phyloP scores from a whole-genome alignment of 2,888 invertebrate species.

The Endotricha flammealis region DNA sequence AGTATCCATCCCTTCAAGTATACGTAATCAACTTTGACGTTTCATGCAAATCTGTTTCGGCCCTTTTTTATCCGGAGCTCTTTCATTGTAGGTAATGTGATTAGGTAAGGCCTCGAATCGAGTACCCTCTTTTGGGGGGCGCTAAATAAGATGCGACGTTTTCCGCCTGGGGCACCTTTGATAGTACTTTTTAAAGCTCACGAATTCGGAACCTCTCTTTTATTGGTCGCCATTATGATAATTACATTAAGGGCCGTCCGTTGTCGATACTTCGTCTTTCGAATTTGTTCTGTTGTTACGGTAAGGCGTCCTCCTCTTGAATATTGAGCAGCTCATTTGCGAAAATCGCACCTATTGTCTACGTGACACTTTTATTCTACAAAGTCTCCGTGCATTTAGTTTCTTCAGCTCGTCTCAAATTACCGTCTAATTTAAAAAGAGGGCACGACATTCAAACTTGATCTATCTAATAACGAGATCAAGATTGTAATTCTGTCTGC shows the following conservation, averaged over 20 bases:
- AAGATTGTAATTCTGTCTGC: conserved; percentile 11
- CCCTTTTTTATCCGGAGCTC: conserved; percentile 66
- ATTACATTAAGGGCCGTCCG: conserved; percentile 71
- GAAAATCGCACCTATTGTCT: conserved; percentile 72
- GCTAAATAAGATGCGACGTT: conserved; percentile 76
- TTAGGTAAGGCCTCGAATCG: conserved; percentile 59
- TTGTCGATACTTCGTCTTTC: conserved; percentile 71
- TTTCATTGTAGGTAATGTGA: conserved; percentile 71
- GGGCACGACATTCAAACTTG: conserved; percentile 5
- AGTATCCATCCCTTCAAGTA: conserved; percentile 32
- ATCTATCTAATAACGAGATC: conserved; percentile 5
- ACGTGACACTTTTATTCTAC: conserved; percentile 66
- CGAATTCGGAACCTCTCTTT: conserved; percentile 73
- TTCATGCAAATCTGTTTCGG: conserved; percentile 72
- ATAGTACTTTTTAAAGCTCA: conserved; percentile 75
- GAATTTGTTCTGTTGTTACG: conserved; percentile 74
- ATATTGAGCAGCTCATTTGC: conserved; percentile 73
- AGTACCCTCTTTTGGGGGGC: conserved; percentile 55
- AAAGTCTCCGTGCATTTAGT: conserved; percentile 33
- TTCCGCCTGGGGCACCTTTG: conserved; percentile 73
- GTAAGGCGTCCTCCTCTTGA: conserved; percentile 65
- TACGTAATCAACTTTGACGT: conserved; percentile 63
- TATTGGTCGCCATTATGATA: conserved; percentile 77
- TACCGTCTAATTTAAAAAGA: conserved; percentile 17
- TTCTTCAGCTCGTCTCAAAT: conserved; percentile 28